phyloP scores from a whole-genome alignment of 2,888 invertebrate species.

The Amiota minor region DNA sequence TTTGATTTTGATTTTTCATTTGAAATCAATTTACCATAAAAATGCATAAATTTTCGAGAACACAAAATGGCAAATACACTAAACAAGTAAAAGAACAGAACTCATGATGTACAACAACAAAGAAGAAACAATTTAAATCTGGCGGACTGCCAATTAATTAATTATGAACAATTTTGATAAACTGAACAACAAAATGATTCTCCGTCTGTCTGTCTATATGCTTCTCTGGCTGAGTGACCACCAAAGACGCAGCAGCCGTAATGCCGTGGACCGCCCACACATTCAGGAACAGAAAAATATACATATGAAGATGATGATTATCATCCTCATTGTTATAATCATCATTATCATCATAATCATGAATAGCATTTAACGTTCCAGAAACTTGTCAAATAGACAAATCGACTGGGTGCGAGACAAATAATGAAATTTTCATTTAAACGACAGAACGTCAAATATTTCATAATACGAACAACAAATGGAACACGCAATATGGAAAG shows the following conservation, averaged over 20 bases:
- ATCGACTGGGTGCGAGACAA: too few species aligned
- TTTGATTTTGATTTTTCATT: slow-evolving; percentile 54
- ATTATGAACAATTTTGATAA: slow-evolving; percentile 70
- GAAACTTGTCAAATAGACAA: too few species aligned
- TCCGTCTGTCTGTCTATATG: too few species aligned
- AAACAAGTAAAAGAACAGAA: slow-evolving; percentile 26
- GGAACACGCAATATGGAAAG: too few species aligned
- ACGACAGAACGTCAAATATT: slow-evolving; percentile 17
- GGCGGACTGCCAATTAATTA: slow-evolving; percentile 73
- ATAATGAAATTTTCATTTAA: too few species aligned
- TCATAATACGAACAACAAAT: background rate
- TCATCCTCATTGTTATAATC: background rate
- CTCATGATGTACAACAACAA: slow-evolving; percentile 32
- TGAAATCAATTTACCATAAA: slow-evolving; percentile 55
- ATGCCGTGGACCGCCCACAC: background rate
- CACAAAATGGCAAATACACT: slow-evolving; percentile 28
- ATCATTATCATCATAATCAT: background rate
- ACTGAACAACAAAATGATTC: slow-evolving; percentile 34
- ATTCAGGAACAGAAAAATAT: too few species aligned
- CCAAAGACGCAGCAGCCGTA: background rate
- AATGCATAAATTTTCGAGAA: slow-evolving; percentile 44
- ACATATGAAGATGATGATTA: background rate
- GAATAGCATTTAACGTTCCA: too few species aligned
- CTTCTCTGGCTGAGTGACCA: slow-evolving; percentile 2
- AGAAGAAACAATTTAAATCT: slow-evolving; percentile 62